These are phyloP conservation scores for Amblyornis subalaris DNA, from an alignment of 2,113 vertebrate species.

Conservation along the genomic window DNA sequence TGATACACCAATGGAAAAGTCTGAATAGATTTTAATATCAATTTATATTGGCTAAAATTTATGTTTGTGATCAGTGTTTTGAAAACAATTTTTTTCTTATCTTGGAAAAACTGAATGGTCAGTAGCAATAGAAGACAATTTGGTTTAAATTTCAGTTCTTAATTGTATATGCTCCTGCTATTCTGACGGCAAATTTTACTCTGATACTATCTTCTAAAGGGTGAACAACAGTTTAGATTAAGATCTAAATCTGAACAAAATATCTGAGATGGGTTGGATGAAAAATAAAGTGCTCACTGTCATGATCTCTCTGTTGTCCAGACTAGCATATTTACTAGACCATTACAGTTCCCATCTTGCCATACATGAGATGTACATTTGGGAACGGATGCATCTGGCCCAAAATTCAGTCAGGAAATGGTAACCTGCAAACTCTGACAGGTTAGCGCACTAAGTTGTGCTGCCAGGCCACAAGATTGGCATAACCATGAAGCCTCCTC, in stretches of 20 bases:
- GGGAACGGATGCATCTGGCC: not conserved
- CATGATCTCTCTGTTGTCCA: not conserved
- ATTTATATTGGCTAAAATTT: not conserved
- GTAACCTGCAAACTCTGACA: not conserved
- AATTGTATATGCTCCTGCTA: not conserved
- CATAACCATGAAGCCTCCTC: accelerated
- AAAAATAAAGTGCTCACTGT: not conserved
- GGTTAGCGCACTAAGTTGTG: not conserved
- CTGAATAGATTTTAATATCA: not conserved
- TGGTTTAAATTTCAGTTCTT: not conserved
- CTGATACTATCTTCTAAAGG: not conserved
- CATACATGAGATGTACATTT: not conserved
- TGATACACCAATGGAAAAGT: not conserved
- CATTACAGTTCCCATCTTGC: not conserved
- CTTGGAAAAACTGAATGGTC: not conserved
- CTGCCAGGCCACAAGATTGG: not conserved
- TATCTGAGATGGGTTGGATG: not conserved
- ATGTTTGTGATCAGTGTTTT: not conserved
- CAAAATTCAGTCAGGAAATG: not conserved
- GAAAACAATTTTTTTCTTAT: not conserved
- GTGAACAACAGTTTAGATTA: not conserved
- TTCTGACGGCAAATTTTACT: not conserved
- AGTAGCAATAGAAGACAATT: not conserved
- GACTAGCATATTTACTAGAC: not conserved
- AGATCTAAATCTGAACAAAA: not conserved